Base-by-base conservation (phyloP, 2,797 vertebrate genomes). In the Loris lydekkerianus region DNA sequence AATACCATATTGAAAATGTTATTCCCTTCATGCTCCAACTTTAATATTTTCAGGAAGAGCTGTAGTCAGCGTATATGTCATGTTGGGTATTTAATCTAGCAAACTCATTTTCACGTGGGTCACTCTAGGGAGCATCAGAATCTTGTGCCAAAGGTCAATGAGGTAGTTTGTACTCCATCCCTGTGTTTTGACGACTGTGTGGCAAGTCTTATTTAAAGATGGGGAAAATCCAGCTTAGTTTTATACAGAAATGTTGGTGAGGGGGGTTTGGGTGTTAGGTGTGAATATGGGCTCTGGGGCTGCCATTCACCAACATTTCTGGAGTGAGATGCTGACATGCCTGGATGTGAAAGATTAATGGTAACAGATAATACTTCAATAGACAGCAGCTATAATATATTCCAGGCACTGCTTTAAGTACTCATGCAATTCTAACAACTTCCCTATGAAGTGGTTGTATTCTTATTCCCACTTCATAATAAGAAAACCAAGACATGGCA, bases 1-100 rank as follows among this genome's bases (percentile, higher is more conserved):
- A 93, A 89, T 61, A 31, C 9, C 20, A 78, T 78, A 86, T 75
- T 80, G n/a, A 43, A 89, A 94, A 93, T 9, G 31, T 63, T 67
- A 49, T 75, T 88, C 3, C 27, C 43, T 88, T 92, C 49, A 49
- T 67, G 60, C 21, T 92, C 70, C 72, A 56, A n/a, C 31, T 81
- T 96, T 76, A 89, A 82, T 86, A 80, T 91, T 95, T 94, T 86
- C 13, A 91, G 56, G 34, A 91, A 95, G 56, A 77, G 34, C 91
- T 49, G 5, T 91, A 70, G 76, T 93, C 89, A 96, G 89, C 83
- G 43, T 75, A 72, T 58, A 72, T 76, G 14, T 20, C 53, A 89
- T 1, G 1, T 23, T 37, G 76, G 14, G 17, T 67, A 91, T 96
- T 91, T 85, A 91, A 93, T 96, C 58, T 53, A 61, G 20, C 29